phyloP scores from a whole-genome alignment of 2,797 vertebrate genomes.

The Oryzias sinensis region DNA sequence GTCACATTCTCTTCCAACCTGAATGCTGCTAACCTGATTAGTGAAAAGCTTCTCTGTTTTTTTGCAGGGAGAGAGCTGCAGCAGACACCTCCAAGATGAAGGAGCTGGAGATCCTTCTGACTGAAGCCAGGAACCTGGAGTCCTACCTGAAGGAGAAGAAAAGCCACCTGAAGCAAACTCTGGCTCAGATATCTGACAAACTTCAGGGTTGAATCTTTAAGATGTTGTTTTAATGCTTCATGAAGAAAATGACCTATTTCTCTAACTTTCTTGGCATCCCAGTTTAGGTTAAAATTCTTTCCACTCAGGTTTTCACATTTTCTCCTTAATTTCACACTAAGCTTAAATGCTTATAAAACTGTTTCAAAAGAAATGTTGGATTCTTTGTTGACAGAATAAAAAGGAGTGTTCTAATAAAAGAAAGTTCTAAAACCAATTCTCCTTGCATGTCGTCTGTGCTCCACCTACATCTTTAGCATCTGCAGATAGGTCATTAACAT shows the following conservation, averaged over 20 bases:
- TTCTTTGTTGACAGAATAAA: too few species aligned
- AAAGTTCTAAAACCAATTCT: too few species aligned
- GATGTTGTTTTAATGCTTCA: too few species aligned
- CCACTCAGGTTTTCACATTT: too few species aligned
- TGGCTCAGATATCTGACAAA: constrained; percentile 73
- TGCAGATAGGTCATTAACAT: too few species aligned
- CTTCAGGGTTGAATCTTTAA: constrained; percentile 53
- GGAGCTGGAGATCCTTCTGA: constrained; percentile 69
- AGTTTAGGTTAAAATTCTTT: background rate
- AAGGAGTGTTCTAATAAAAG: too few species aligned
- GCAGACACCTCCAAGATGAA: constrained; percentile 64
- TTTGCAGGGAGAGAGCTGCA: constrained; percentile 66
- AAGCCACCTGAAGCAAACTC: constrained; percentile 56
- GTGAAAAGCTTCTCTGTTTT: constrained; percentile 6
- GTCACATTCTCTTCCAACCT: background rate
- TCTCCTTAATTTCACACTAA: too few species aligned
- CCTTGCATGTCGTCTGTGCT: too few species aligned
- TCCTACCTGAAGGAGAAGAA: constrained; percentile 75
- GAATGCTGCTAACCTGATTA: background rate
- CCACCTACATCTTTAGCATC: too few species aligned
- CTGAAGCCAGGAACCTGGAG: constrained; percentile 66
- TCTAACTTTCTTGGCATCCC: background rate
- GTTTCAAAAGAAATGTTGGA: too few species aligned
- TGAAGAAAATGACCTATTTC: background rate
- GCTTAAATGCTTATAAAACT: too few species aligned